Conservation (phyloP, 2,113 vertebrate species). For the Dromiciops gliroides region DNA sequence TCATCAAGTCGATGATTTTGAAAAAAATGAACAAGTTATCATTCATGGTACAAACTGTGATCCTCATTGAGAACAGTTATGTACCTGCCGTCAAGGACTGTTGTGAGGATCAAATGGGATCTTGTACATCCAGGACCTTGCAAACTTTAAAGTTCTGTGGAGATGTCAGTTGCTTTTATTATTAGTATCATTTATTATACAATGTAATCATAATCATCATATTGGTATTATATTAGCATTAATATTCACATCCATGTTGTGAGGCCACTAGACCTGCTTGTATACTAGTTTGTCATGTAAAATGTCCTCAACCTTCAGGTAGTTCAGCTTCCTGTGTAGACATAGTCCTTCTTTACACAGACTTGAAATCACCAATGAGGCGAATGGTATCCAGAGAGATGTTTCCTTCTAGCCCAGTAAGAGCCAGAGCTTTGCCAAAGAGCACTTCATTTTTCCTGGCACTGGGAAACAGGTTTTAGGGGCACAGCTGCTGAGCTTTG, state of each 20-base stretch:
- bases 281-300: not conserved
- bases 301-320: not conserved
- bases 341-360: constrained; percentile 46
- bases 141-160: not conserved
- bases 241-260: not conserved
- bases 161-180: not conserved
- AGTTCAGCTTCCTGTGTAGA: not conserved
- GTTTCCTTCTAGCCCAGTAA: constrained; percentile 66
- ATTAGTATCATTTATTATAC: not conserved
- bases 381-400: constrained; percentile 54
- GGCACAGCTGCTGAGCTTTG: constrained; percentile 67
- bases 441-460: constrained; percentile 60
- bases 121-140: not conserved
- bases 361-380: constrained; percentile 57
- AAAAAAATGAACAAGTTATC: not conserved
- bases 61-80: not conserved
- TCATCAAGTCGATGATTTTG: not conserved
- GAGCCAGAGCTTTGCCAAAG: constrained; percentile 69
- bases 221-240: not conserved
- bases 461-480: constrained; percentile 67
- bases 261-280: not conserved
- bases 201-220: no score
- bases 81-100: not conserved
- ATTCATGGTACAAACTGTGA: not conserved
- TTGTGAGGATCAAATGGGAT: not conserved